phyloP scores from a whole-genome alignment of 1,140 invertebrate genomes.

The Drosophila lini region DNA sequence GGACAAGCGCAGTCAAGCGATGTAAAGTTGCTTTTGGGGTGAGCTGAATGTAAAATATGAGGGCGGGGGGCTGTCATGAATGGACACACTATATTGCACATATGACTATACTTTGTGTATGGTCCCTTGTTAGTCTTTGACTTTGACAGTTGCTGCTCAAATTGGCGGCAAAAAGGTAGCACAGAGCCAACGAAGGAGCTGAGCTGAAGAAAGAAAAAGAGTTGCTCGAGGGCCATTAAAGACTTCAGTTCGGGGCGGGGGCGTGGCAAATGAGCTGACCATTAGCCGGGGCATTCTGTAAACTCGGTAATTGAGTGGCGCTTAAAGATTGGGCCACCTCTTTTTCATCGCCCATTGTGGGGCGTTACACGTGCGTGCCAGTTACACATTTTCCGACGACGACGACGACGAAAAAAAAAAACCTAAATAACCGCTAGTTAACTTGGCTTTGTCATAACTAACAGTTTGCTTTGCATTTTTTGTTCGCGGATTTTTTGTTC shows the following conservation, averaged over 20 bases:
- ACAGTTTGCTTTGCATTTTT: conserved; percentile 50
- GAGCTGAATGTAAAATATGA: conserved; percentile 20
- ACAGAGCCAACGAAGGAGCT: background rate
- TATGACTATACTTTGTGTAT: conserved; percentile 13
- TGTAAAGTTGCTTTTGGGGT: conserved; percentile 11
- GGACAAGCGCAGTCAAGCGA: conserved; percentile 38
- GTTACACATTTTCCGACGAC: conserved; percentile 27
- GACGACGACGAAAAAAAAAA: conserved; percentile 8
- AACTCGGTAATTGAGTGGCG: conserved; percentile 46
- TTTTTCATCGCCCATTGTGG: conserved; percentile 32
- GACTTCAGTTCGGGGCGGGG: conserved; percentile 4
- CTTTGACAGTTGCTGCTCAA: conserved; percentile 60
- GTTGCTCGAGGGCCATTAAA: conserved; percentile 43
- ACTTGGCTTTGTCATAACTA: conserved; percentile 65
- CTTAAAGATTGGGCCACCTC: conserved; percentile 41
- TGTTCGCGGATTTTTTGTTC: conserved; percentile 21
- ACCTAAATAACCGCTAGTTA: conserved; percentile 53
- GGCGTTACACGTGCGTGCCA: conserved; percentile 64
- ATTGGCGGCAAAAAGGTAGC: conserved; percentile 46
- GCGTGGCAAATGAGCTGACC: conserved; percentile 55
- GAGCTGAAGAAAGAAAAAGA: conserved; percentile 16
- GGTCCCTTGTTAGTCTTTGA: conserved; percentile 65
- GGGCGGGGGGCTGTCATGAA: conserved; percentile 11
- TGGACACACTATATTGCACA: conserved; percentile 15
- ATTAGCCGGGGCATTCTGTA: conserved; percentile 57